Evolutionary conservation across 2,888 invertebrate genomes (phyloP), one percentile per base, ranked within the genome.

Genomic region (Unio pictorum): DNA sequence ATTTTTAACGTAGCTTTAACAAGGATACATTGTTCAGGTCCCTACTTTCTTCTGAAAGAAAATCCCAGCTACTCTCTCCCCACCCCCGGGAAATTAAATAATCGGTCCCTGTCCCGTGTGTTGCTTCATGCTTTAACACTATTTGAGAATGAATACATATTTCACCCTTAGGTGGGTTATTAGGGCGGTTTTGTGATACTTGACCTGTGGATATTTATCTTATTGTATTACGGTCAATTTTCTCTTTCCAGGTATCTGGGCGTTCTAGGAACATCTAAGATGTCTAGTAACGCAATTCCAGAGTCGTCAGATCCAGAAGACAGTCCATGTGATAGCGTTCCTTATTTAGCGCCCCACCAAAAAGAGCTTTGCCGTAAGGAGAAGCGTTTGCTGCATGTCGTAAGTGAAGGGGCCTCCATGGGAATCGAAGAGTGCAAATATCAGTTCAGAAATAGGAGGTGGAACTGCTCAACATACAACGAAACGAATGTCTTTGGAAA

Each of bases 391-490:
- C 92, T 95, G 78, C 94, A 94, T 89, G 88, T 89, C 4, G 86
- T 90, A 66, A 82, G 87, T 68, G 92, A 93, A 28, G 96, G 96
- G 23, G 96, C 96, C 15, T 92, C 93, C 89, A 93, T 96, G 89
- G 95, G 95, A 20, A 89, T 96, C 70, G 95, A 95, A 81, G 96
- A 97, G 90, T 97, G 97, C 89, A 95, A 96, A 91, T 93, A 94
- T 87, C 96, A 97, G 91, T 96, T 97, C 89, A 92, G 93, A 73
- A 94, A 94, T 88, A 94, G 95, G 84, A 92, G 96, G 86, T 96
- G 96, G 96, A 96, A 96, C 90, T 96, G 96, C 91, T 94, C 95
- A 71, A 94, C 95, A 11, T 93, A 93, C 89, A 94, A 95, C 89
- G 93, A 94, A 58, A 93, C 94, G 17, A 93, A 94, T 69, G 94